Conservation (phyloP, 1,140 invertebrate species). For the Meloidogyne chitwoodi region DNA sequence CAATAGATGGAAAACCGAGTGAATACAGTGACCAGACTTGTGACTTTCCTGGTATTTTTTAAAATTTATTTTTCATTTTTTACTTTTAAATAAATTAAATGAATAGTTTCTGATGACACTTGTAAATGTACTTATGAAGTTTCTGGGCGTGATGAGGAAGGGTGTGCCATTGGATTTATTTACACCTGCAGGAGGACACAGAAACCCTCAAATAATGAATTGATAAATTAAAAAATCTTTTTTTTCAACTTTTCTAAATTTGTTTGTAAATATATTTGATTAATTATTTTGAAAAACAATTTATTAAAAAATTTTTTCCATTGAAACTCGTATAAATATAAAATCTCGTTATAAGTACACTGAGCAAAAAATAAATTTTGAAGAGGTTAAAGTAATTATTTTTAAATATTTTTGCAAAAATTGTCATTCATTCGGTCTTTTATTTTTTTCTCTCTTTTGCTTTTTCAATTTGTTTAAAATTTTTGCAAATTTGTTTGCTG, state of each 20-base stretch:
- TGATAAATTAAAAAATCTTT: not conserved
- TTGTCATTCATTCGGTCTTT: no score
- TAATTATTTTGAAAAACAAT: no score
- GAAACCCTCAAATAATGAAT: not conserved
- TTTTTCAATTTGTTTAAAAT: no score
- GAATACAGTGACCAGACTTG: slow-evolving; percentile 32
- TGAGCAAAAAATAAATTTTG: no score
- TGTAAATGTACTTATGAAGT: slow-evolving; percentile 53
- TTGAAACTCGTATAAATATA: no score
- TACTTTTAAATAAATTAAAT: slow-evolving; percentile 13
- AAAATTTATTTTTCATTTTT: slow-evolving; percentile 3
- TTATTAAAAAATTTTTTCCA: no score
- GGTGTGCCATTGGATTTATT: slow-evolving; percentile 50
- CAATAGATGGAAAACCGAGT: slow-evolving; percentile 31
- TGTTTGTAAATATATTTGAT: not conserved
- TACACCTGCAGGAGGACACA: slow-evolving; percentile 41
- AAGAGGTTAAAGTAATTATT: no score
- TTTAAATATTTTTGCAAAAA: no score
- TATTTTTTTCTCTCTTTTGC: no score
- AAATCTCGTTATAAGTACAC: no score
- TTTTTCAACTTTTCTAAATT: no score
- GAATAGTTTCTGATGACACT: slow-evolving; percentile 36
- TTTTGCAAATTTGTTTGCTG: no score
- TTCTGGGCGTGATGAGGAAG: slow-evolving; percentile 47
- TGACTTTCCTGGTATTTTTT: slow-evolving; percentile 37